Evolutionary conservation across 2,797 vertebrate genomes (phyloP), one percentile per base, ranked within the genome.

Genomic region (Lepilemur ruficaudatus): DNA sequence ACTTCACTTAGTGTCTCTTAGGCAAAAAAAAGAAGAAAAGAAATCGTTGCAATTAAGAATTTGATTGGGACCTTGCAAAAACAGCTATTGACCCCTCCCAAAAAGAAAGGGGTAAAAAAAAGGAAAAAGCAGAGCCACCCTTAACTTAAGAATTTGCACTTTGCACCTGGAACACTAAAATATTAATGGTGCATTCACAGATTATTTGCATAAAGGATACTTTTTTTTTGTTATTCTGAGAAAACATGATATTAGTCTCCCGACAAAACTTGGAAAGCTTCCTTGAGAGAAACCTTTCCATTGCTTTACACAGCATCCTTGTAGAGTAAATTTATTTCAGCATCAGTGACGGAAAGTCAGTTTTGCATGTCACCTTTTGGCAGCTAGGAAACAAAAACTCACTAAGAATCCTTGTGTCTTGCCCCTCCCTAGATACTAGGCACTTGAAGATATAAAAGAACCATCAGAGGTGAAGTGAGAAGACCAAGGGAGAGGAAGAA

Each of bases 131-230:
- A 35, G 18, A 30, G 17, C 12, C n/a, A 75, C 55, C 25, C 57
- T 88, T 46, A 91, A 65, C 12, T 63, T n/a, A 87, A 82, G 85
- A 59, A 61, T 90, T 70, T 84, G 84, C 14, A 75, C 93, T 90
- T 70, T 84, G 88, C 17, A 79, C 91, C n/a, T 79, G 32, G 67
- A 78, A 43, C n/a, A 46, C 80, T 57, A 35, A 75, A 69, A 65
- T 84, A 78, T 78, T 15, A 73, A 73, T 50, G 46, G 17, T 38
- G 50, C 35, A 2, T 75, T 83, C 65, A 63, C 20, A 67, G 67
- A 57, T 13, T 22, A 28, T 89, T 89, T 92, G 38, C 59, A 8
- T 80, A 75, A 81, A 28, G 76, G 41, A 76, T 70, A 8, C 17
- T 75, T 94, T 52, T 30, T 67, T 61, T 43, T 38, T 25, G 5